A percentile compares a stretch with the other conserved stretches of the same genome.
Conservation (phyloP, 2,797 vertebrate species). For the Acropternis orthonyx region DNA sequence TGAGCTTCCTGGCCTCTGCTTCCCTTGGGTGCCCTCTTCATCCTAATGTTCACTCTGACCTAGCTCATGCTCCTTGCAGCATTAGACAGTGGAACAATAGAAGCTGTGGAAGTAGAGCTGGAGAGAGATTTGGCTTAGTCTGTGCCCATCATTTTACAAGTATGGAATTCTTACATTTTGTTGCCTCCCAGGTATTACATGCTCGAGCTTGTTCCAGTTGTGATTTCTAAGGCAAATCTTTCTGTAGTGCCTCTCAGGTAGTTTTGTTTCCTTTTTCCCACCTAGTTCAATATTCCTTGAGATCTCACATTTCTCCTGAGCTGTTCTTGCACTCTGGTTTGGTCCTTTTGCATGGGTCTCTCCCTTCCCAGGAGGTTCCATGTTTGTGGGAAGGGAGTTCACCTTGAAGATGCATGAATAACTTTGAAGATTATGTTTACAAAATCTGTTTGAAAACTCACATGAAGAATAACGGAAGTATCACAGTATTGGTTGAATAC, state of each 20-base stretch:
- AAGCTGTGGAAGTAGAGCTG: not conserved
- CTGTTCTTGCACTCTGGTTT: not conserved
- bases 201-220: not conserved
- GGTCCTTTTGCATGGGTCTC: not conserved
- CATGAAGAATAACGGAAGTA: not conserved
- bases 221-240: not conserved
- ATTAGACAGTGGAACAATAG: not conserved
- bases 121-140: not conserved
- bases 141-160: not conserved
- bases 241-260: not conserved
- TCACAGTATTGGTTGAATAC: not conserved
- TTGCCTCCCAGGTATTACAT: not conserved
- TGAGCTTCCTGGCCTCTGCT: not conserved
- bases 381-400: not conserved
- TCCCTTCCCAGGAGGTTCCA: not conserved
- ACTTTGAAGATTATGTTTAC: not conserved
- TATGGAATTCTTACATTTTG: not conserved
- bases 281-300: not conserved
- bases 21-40: not conserved
- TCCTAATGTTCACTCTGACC: not conserved
- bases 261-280: not conserved
- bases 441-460: not conserved
- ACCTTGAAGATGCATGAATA: not conserved
- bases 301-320: not conserved
- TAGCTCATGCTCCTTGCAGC: not conserved